A percentile compares a stretch with the other conserved stretches of the same genome.
phyloP scores from a whole-genome alignment of 2,888 invertebrate species.

The Scaptodrosophila latifasciaeformis region DNA sequence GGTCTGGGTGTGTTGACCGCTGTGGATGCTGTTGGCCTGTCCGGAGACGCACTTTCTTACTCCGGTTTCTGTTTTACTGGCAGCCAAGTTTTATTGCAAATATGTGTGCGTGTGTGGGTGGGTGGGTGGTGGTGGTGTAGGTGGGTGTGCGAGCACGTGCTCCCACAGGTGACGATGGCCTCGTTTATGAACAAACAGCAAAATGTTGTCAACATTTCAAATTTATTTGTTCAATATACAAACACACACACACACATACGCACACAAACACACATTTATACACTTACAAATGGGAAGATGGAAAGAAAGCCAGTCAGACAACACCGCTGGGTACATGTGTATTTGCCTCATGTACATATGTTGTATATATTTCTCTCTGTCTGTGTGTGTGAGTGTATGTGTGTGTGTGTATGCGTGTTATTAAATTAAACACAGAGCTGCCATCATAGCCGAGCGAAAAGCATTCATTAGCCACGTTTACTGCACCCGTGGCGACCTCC shows the following conservation, averaged over 20 bases:
- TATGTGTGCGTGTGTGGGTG: background rate
- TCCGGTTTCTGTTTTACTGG: no score
- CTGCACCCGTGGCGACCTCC: conserved; percentile 69
- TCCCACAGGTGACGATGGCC: conserved; percentile 70
- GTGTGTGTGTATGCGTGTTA: conserved; percentile 45
- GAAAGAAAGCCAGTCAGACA: no score
- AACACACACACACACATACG: conserved; percentile 42
- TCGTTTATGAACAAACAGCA: conserved; percentile 69
- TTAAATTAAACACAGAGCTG: conserved; percentile 59
- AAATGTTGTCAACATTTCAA: conserved; percentile 68
- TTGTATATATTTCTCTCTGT: conserved; percentile 7
- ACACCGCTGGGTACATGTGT: background rate
- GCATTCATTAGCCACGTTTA: conserved; percentile 69
- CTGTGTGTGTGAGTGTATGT: conserved; percentile 4
- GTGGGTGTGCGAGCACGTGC: conserved; percentile 27
- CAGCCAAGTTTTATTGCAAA: no score
- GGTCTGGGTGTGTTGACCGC: no score
- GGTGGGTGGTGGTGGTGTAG: background rate
- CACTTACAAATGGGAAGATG: background rate
- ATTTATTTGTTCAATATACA: conserved; percentile 66
- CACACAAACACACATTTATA: conserved; percentile 27
- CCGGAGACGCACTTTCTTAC: no score
- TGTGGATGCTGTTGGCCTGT: no score
- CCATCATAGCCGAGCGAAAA: conserved; percentile 62
- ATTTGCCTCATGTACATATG: background rate